A percentile compares a stretch with the other conserved stretches of the same genome.
phyloP scores from a whole-genome alignment of 1,140 invertebrate genomes.

The Lepidurus arcticus region DNA sequence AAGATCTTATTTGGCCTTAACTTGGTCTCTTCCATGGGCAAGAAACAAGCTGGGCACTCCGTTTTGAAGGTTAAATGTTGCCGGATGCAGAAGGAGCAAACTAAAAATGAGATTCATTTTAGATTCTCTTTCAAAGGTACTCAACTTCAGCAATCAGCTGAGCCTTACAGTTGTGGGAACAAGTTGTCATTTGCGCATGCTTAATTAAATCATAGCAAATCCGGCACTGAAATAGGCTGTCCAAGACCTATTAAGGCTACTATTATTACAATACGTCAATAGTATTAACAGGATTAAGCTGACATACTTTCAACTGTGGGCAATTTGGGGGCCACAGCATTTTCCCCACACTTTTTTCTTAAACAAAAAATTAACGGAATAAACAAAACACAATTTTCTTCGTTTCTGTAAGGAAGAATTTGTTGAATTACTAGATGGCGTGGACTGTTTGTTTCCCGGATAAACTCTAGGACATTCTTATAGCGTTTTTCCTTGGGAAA shows the following conservation, averaged over 20 bases:
- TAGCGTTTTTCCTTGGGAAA: too few relatives aligned
- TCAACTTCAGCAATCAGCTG: background rate
- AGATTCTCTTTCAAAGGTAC: background rate
- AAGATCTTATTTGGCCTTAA: slow-evolving; percentile 50
- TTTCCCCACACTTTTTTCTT: background rate
- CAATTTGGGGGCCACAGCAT: background rate
- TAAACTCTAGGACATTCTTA: too few relatives aligned
- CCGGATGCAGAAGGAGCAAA: slow-evolving; percentile 55
- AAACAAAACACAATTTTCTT: too few relatives aligned
- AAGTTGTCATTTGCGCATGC: background rate
- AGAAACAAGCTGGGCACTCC: slow-evolving; percentile 52
- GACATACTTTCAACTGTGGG: background rate
- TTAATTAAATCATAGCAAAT: background rate
- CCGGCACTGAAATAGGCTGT: background rate
- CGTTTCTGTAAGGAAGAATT: too few relatives aligned
- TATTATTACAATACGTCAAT: background rate
- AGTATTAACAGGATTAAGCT: background rate
- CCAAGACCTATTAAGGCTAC: background rate
- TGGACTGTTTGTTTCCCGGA: too few relatives aligned
- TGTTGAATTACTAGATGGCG: too few relatives aligned
- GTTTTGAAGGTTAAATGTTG: slow-evolving; percentile 52
- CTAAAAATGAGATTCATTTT: slow-evolving; percentile 43
- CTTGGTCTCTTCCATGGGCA: slow-evolving; percentile 49
- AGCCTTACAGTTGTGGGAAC: background rate
- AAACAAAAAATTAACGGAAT: too few relatives aligned